These are phyloP conservation scores for Amiota minor DNA, from an alignment of 2,888 invertebrate species.

Conservation along the genomic window DNA sequence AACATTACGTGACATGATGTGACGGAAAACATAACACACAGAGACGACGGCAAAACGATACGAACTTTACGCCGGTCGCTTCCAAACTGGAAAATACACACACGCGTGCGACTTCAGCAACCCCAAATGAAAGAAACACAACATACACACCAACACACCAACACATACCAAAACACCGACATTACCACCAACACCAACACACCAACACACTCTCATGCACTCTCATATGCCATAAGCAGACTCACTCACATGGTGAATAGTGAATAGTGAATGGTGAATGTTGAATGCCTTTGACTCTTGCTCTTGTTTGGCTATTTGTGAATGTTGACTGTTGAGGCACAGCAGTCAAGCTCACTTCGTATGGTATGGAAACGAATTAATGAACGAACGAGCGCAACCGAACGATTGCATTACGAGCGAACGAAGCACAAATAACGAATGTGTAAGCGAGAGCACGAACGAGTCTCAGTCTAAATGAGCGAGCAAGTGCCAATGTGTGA, in stretches of 20 bases:
- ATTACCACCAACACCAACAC: conserved; percentile 15
- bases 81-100: conserved; percentile 74
- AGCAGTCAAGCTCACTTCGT: too few species aligned
- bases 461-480: neutral
- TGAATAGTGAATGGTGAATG: too few species aligned
- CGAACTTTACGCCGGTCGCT: conserved; percentile 74
- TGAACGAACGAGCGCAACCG: conserved; percentile 35
- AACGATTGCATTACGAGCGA: neutral
- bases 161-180: neutral
- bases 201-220: neutral
- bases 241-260: too few species aligned
- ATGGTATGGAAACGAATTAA: conserved; percentile 31
- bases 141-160: conserved; percentile 29
- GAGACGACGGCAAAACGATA: conserved; percentile 65
- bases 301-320: too few species aligned
- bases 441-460: conserved; percentile 10
- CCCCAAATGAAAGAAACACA: conserved; percentile 45
- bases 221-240: neutral
- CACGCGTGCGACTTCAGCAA: conserved; percentile 60
- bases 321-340: too few species aligned
- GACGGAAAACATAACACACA: conserved; percentile 25
- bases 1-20: neutral
- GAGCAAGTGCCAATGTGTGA: conserved; percentile 11
- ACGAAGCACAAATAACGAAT: neutral
- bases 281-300: too few species aligned